Base-by-base conservation (phyloP, 2,888 invertebrate species). In the Yponomeuta malinellus region DNA sequence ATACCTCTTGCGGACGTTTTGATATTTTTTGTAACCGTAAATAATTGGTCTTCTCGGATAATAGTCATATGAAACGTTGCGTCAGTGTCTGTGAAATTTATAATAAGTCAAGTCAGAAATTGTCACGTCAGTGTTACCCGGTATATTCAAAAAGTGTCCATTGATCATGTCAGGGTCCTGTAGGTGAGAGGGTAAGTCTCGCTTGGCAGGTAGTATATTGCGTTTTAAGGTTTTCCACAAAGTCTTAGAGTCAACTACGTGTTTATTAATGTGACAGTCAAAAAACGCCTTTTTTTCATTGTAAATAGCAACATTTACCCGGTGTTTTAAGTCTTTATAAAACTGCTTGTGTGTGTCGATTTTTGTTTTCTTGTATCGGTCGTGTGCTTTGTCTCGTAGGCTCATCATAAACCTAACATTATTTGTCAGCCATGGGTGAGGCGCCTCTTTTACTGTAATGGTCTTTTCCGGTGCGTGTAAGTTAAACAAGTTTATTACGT, bases 231-330 rank as follows among this genome's bases (percentile, higher is more conserved):
- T 23, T 48, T 68, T 68, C 68, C 68, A 68, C 48, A 68, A 48
- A 48, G 37, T n/a, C n/a, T n/a, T n/a, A n/a, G n/a, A n/a, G n/a
- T 67, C 37, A 37, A 5, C 33, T 23, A 33, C 10, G n/a, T 12
- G 10, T 8, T n/a, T 8, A 29, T 68, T 68, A 10, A 68, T 68
- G 12, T 23, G 9, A n/a, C 48, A 8, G 2, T 68, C 68, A 68
- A 68, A 68, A 68, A 23, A 68, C 15, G 52, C 68, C 8, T 29
- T 48, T n/a, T 68, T 68, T 48, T 68, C 68, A 10, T n/a, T n/a
- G 12, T 29, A 33, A 8, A 68, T n/a, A 23, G 48, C n/a, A 10
- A 8, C 6, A 10, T 10, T 52, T 6, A 68, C 68, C 12, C 10
- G 29, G 8, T 23, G 12, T 48, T 48, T 68, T 1, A 48, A 10